Evolutionary conservation across 2,888 invertebrate genomes (phyloP).

Genomic region (Idaea straminata): DNA sequence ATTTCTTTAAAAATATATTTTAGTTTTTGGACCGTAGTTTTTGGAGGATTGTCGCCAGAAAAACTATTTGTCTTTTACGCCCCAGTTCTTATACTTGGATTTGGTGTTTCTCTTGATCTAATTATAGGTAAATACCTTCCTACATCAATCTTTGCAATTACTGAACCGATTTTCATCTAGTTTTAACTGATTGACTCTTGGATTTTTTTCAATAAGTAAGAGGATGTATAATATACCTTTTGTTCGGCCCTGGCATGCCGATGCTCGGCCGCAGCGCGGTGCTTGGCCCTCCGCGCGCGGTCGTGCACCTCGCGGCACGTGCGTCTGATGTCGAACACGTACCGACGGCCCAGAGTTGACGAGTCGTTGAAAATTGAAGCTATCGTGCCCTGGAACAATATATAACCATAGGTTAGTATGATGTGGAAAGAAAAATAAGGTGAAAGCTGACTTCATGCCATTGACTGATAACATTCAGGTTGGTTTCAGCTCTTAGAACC

Average conservation of each 20-base stretch:
- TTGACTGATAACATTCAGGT: neutral
- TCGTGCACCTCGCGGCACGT: conserved; percentile 95
- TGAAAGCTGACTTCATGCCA: neutral
- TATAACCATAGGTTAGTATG: neutral
- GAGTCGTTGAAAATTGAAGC: conserved; percentile 95
- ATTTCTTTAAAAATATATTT: too few relatives aligned
- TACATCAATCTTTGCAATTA: too few relatives aligned
- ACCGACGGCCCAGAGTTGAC: conserved; percentile 91
- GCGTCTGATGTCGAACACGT: conserved; percentile 93
- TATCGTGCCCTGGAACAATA: conserved; percentile 85
- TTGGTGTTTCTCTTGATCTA: too few relatives aligned
- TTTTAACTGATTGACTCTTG: neutral
- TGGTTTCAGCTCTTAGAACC: neutral
- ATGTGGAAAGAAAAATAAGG: neutral
- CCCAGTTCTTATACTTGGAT: too few relatives aligned
- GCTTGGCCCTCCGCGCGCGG: conserved; percentile 88
- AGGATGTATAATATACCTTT: conserved; percentile 8
- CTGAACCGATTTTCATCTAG: neutral
- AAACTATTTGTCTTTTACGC: too few relatives aligned
- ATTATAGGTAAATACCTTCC: too few relatives aligned
- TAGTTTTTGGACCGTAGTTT: too few relatives aligned
- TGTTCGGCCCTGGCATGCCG: conserved; percentile 52
- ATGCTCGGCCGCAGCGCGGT: conserved; percentile 55
- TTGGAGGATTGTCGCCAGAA: too few relatives aligned
- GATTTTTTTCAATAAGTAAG: too few relatives aligned